Evolutionary conservation across 1,140 invertebrate genomes (phyloP).

Genomic region (Sarcophaga peregrina): DNA sequence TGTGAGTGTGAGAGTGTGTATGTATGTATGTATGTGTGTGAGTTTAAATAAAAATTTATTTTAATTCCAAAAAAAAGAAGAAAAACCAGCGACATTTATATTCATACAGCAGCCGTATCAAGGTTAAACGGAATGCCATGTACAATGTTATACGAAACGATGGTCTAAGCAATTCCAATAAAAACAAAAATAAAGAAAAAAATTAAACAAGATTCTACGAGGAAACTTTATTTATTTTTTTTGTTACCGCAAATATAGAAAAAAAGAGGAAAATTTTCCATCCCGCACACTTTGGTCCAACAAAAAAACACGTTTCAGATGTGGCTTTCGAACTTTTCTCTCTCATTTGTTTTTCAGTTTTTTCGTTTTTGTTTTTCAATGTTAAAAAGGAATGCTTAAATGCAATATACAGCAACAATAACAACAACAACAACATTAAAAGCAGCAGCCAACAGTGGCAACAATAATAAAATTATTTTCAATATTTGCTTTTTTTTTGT

Average conservation of each 20-base stretch:
- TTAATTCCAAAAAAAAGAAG: no score
- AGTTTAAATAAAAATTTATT: no score
- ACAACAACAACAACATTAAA: neutral
- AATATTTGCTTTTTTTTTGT: no score
- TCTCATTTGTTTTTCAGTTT: neutral
- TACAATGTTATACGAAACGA: neutral
- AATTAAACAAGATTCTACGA: no score
- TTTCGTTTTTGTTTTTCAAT: neutral
- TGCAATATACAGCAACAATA: neutral
- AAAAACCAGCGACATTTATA: no score
- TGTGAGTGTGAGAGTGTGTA: no score
- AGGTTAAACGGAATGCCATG: neutral
- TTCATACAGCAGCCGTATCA: neutral
- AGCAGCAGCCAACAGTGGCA: no score
- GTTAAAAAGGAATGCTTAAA: conserved; percentile 5
- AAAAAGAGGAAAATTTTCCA: neutral
- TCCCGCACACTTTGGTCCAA: neutral
- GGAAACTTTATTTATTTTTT: neutral
- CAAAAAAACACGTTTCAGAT: neutral
- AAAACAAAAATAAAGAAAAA: no score
- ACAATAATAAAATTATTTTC: no score
- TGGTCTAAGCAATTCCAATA: neutral
- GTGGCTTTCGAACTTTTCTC: neutral
- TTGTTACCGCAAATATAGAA: neutral
- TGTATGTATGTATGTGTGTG: no score